phyloP scores from a whole-genome alignment of 2,888 invertebrate species.

The Theodoxus fluviatilis region DNA sequence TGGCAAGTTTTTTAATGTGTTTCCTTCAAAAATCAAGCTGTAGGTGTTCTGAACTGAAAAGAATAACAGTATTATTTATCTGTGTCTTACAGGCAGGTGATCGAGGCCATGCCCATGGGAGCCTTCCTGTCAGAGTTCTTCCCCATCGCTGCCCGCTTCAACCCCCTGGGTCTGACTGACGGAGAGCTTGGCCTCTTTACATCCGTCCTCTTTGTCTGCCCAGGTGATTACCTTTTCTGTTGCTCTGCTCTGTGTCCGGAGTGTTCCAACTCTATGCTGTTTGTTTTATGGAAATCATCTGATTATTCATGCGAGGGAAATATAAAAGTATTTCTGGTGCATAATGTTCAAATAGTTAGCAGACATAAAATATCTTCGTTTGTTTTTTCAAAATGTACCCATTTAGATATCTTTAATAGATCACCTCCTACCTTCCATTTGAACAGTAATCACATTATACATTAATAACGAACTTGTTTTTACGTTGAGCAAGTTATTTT shows the following conservation, averaged over 20 bases:
- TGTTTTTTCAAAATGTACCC: too few species aligned
- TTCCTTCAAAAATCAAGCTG: too few species aligned
- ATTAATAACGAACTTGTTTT: background rate
- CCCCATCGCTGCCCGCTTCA: constrained; percentile 72
- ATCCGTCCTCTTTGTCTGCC: constrained; percentile 60
- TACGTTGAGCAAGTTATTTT: background rate
- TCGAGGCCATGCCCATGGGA: constrained; percentile 59
- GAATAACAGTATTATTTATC: background rate
- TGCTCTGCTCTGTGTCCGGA: too few species aligned
- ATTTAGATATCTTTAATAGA: too few species aligned
- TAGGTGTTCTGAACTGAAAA: too few species aligned
- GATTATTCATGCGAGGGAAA: background rate
- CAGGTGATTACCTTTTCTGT: constrained; percentile 48
- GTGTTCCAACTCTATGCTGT: too few species aligned
- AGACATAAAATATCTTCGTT: too few species aligned
- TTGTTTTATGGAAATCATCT: too few species aligned
- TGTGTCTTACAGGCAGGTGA: constrained; percentile 43
- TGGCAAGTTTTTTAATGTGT: background rate
- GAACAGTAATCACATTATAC: background rate
- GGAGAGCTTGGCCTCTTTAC: constrained; percentile 61
- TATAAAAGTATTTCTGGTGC: background rate
- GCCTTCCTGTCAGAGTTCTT: constrained; percentile 62
- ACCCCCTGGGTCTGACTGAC: constrained; percentile 50
- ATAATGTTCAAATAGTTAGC: background rate
- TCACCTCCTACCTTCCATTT: background rate